Base-by-base conservation (phyloP, 2,797 vertebrate genomes). In the Buceros bicornis region DNA sequence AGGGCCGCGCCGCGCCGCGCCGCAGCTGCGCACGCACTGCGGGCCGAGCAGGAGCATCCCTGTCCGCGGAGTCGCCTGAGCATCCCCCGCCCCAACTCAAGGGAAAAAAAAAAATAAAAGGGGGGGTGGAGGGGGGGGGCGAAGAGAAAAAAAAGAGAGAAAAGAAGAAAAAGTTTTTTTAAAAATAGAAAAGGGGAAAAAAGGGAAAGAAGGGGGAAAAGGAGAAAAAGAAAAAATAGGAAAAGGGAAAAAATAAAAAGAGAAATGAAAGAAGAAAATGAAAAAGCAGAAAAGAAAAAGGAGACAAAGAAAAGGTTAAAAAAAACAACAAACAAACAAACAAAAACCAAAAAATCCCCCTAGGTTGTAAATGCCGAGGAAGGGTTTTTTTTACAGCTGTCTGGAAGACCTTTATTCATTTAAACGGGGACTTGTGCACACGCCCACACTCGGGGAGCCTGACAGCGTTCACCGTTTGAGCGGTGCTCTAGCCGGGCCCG, bases 251-350 rank as follows among this genome's bases (percentile, higher is more conserved):
- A 24, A 16, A 24, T 11, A 16, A 24, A 10, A n/a, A 42, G 8
- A 16, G 3, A 21, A 29, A 10, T 6, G 14, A 8, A 47, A 11
- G 13, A 22, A 13, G 7, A 15, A 37, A 19, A n/a, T 10, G 11
- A 10, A 10, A 1, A 29, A 51, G 42, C 16, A 2, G 5, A 1
- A 1, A 2, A 11, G 37, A 2, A 7, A 3, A 31, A 10, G 4
- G 3, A 5, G 8, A 11, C 26, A 29, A 35, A 26, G 5, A 19
- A 42, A 3, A 5, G 28, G 19, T 20, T 10, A 37, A 5, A 16
- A 4, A 4, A 6, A 3, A 31, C 17, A 8, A 4, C 5, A 33
- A 31, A 16, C 3, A 3, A 16, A 14, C 50, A 17, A 19, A 15
- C 22, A 22, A 19, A 17, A 10, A 22, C 10, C 37, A 7, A 24